These are phyloP conservation scores for Nymphalis io DNA, from an alignment of 1,140 invertebrate genomes.

Conservation along the genomic window DNA sequence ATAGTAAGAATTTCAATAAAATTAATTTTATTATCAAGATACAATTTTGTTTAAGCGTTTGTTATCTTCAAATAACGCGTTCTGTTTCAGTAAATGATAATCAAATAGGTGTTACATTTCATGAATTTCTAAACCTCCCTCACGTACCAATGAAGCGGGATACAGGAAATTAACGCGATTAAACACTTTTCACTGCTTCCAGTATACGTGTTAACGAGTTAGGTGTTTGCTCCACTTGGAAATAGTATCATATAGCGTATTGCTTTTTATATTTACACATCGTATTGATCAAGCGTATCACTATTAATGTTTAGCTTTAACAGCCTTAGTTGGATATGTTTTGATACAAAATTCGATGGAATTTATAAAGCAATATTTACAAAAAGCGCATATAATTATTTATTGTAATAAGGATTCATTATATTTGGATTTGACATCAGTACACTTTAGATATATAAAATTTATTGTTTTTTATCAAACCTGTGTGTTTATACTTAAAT, in stretches of 20 bases:
- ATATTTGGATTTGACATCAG: too few species aligned
- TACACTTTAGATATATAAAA: not conserved
- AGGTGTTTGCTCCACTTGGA: not conserved
- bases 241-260: not conserved
- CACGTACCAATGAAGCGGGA: slow-evolving; percentile 31
- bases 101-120: slow-evolving; percentile 18
- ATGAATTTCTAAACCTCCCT: slow-evolving; percentile 8
- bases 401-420: too few species aligned
- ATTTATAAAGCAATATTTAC: too few species aligned
- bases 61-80: not conserved
- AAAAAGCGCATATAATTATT: too few species aligned
- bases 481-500: not conserved
- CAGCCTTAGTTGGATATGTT: too few species aligned
- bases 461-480: not conserved
- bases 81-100: slow-evolving; percentile 4
- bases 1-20: not conserved
- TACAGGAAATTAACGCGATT: slow-evolving; percentile 35
- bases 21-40: not conserved
- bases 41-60: not conserved
- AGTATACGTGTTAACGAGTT: slow-evolving; percentile 6
- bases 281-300: too few species aligned
- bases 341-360: too few species aligned
- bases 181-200: slow-evolving; percentile 30
- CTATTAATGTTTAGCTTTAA: too few species aligned
- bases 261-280: not conserved